Evolutionary conservation across 2,888 invertebrate genomes (phyloP), one percentile per base, ranked within the genome.

Genomic region (Heteropelma amictum): DNA sequence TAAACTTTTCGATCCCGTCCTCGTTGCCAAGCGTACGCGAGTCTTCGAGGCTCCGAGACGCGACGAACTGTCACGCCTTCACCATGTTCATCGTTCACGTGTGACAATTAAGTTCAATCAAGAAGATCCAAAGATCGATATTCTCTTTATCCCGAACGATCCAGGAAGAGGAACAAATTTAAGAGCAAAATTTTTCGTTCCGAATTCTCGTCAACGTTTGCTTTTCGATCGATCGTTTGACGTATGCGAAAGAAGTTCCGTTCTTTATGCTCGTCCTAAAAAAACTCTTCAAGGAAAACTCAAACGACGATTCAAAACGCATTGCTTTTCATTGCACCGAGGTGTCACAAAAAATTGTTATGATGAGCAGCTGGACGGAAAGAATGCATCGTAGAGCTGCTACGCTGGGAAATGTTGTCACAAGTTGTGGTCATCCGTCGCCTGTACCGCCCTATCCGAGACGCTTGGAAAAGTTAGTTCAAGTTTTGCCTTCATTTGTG

Each of bases 321-420:
- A 23, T 47, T 1, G 23, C 2, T 2, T 23, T 21, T n/a, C 45
- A 4, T n/a, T 23, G 21, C 1, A 47, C 21, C 1, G 21, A 23
- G n/a, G 53, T 63, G 47, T 40, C 7, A 19, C 2, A n/a, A 51
- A 53, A 63, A 17, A 12, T 61, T 67, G 53, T 54, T 79, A 82
- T 80, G 88, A 96, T 96, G 96, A 95, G 95, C 91, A 96, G 95
- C 91, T 96, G 96, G 96, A 95, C 96, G 85, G 94, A 96, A 89
- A 94, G 96, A 90, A 96, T 96, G 94, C 96, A 96, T 91, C 92
- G 96, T 88, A 93, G 96, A 90, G 97, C 96, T 85, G 96, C 96
- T 90, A 96, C 95, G 87, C 92, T 97, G 86, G 95, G 96, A 89
- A 96, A 95, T 90, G 96, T 96, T 86, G 96, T 97, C 85, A 96